Conservation (phyloP, 2,113 vertebrate genomes). For the Pao palembangensis region DNA sequence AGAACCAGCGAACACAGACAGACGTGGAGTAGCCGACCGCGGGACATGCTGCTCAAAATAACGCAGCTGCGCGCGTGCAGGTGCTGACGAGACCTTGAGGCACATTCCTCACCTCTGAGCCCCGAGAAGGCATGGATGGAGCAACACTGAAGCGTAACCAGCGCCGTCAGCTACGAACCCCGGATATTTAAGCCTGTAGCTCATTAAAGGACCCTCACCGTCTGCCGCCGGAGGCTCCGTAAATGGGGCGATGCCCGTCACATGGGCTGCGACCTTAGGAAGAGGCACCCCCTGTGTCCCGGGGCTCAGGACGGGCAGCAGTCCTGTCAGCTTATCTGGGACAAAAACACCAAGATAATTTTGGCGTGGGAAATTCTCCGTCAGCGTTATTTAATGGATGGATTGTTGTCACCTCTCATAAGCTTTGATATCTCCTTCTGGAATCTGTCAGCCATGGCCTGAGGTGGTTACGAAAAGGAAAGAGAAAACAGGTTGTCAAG, state of each 20-base stretch:
- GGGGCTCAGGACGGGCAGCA: slow-evolving; percentile 16
- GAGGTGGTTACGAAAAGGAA: slow-evolving; percentile 31
- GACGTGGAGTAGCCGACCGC: background rate
- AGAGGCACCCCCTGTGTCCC: slow-evolving; percentile 29
- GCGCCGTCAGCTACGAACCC: background rate
- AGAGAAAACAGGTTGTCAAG: background rate
- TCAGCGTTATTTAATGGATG: background rate
- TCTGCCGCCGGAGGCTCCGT: slow-evolving; percentile 11
- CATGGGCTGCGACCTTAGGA: slow-evolving; percentile 76
- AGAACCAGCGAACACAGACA: no score
- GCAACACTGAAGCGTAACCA: background rate
- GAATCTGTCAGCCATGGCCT: slow-evolving; percentile 78
- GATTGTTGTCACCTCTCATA: slow-evolving; percentile 59
- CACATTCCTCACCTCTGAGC: slow-evolving; percentile 46
- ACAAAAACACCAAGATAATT: background rate
- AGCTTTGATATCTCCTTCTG: slow-evolving; percentile 69
- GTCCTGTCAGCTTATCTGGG: slow-evolving; percentile 68
- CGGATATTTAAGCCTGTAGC: background rate
- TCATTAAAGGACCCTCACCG: slow-evolving; percentile 65
- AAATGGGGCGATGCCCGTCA: slow-evolving; percentile 72
- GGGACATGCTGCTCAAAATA: background rate
- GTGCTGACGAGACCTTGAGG: slow-evolving; percentile 43
- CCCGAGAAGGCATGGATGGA: background rate
- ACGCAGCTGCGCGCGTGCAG: slow-evolving; percentile 17
- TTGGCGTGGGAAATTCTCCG: background rate